Percentiles rank a stretch among this genome's conserved stretches.
Conservation (phyloP, 2,113 vertebrate genomes). For the Nerophis ophidion region DNA sequence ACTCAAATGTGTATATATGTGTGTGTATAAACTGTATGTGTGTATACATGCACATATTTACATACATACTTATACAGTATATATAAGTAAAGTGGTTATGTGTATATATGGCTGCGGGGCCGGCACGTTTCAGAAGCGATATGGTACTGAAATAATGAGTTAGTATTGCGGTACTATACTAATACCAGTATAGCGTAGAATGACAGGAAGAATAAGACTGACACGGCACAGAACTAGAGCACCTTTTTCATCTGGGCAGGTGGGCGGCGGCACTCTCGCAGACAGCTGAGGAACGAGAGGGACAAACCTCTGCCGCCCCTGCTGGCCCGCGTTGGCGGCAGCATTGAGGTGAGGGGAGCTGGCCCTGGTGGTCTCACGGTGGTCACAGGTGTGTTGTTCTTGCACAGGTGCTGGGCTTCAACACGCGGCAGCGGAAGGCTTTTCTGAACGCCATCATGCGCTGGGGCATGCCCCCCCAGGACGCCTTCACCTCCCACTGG, state of each 20-base stretch:
- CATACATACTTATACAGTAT: too few species aligned
- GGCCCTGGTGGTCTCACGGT: neutral
- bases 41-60: too few species aligned
- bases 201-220: neutral
- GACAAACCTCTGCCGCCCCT: constrained; percentile 94
- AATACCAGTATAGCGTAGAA: too few species aligned
- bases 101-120: too few species aligned
- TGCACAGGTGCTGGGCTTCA: constrained; percentile 90
- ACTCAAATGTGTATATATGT: too few species aligned
- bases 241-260: constrained; percentile 60
- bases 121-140: too few species aligned
- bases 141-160: too few species aligned
- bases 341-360: constrained; percentile 81
- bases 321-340: constrained; percentile 91
- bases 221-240: too few species aligned
- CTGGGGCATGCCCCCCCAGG: constrained; percentile 98
- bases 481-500: constrained; percentile 98
- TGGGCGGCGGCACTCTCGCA: constrained; percentile 87
- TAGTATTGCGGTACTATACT: too few species aligned
- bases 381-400: neutral
- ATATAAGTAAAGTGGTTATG: too few species aligned
- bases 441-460: constrained; percentile 98
- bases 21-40: too few species aligned
- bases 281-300: constrained; percentile 90
- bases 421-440: constrained; percentile 92